Base-by-base conservation (phyloP, 2,797 vertebrate genomes). In the Bradypus variegatus region DNA sequence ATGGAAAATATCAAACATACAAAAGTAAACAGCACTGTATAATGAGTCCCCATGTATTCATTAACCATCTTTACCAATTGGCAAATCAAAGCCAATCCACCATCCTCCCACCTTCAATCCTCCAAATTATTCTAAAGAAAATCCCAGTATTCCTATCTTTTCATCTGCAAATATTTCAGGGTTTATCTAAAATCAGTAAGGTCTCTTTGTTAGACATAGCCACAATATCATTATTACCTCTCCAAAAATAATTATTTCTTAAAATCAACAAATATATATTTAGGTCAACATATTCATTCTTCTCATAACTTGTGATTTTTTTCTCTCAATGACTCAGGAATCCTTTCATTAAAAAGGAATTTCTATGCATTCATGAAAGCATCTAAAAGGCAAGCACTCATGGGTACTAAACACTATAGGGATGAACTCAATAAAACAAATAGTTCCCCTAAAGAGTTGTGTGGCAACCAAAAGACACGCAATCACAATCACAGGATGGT, bases 1-100 rank as follows among this genome's bases (percentile, higher is more conserved):
- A 69, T 50, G 58, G 58, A 83, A 88, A 82, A 80, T 86, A 69
- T 73, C 86, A 92, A 81, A 65, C 41, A 87, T 27, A 87, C 33
- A 78, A 31, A 89, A 23, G 9, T 5, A 36, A 36, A 85, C 29
- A 41, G 23, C 33, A 19, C 36, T 31, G 38, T 10, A 16, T 16
- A 55, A 82, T 2, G 23, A 70, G 62, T 15, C 27, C 18, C 62
- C 21, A 6, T 6, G 67, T n/a, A 11, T 31, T 67, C 23, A 53
- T 62, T n/a, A 81, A 13, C 23, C 27, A 77, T 83, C 73, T 73
- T 84, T 36, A 45, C 18, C 80, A 41, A 41, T 12, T 50, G 36
- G 27, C 78, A 55, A 73, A 25, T 50, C 16, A 79, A 72, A 93
- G 72, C 60, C 76, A 64, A 38, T 38, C 64, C 65, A 41, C 53